Conservation (phyloP, 2,113 vertebrate genomes). For the Tychaedon coryphoeus region DNA sequence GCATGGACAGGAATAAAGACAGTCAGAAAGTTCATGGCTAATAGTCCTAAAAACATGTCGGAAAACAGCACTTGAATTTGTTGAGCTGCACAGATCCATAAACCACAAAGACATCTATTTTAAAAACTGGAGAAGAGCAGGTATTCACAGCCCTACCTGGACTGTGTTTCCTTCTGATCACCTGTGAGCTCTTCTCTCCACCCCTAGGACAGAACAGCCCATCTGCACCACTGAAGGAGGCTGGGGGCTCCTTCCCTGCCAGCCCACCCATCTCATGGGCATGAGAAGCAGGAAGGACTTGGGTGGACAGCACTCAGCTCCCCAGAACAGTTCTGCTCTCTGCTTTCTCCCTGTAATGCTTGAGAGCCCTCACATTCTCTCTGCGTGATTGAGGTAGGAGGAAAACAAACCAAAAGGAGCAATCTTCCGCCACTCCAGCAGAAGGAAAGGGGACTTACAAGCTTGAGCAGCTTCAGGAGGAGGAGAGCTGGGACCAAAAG, state of each 20-base stretch:
- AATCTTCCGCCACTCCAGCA: background rate
- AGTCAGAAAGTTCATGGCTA: background rate
- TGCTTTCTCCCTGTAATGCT: background rate
- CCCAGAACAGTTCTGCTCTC: background rate
- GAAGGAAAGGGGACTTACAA: background rate
- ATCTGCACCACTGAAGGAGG: background rate
- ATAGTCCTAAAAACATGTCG: background rate
- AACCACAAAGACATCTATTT: background rate
- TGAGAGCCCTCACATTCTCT: background rate
- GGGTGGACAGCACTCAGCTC: background rate
- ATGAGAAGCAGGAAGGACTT: background rate
- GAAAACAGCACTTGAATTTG: background rate
- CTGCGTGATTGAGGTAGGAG: background rate
- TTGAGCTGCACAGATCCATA: background rate
- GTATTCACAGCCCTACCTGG: background rate
- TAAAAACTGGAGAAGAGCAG: background rate
- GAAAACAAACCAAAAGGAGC: background rate
- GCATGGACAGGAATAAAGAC: background rate
- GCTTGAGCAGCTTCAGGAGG: background rate
- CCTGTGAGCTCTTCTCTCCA: background rate
- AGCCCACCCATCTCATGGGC: background rate
- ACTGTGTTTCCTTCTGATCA: background rate
- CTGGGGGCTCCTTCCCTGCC: background rate
- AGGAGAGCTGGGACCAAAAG: background rate
- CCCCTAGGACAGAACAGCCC: accelerated